These are phyloP conservation scores for Scelioninae gen. 2 DNA, from an alignment of 2,888 invertebrate genomes.

Conservation along the genomic window DNA sequence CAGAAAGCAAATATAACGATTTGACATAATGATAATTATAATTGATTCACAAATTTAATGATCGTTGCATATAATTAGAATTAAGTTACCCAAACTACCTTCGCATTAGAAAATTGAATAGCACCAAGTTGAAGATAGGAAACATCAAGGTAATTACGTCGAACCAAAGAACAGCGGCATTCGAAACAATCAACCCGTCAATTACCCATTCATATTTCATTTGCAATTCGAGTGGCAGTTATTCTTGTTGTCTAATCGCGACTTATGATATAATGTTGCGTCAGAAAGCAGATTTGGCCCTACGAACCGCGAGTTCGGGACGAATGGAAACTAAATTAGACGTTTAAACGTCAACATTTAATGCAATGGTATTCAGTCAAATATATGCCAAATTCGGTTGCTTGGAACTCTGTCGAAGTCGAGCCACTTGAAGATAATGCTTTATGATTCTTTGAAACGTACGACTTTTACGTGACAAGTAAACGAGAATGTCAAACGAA, in stretches of 20 bases:
- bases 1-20: too few species aligned
- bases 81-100: constrained; percentile 8
- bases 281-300: constrained; percentile 10
- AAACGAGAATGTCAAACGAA: background rate
- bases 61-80: too few species aligned
- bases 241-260: constrained; percentile 12
- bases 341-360: background rate
- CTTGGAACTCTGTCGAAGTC: constrained; percentile 13
- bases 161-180: constrained; percentile 26
- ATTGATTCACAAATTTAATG: too few species aligned
- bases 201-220: constrained; percentile 26
- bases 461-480: too few species aligned
- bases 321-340: constrained; percentile 1
- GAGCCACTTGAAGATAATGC: constrained; percentile 22
- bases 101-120: constrained; percentile 18
- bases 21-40: too few species aligned
- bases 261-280: constrained; percentile 25
- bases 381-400: constrained; percentile 6
- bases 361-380: constrained; percentile 10
- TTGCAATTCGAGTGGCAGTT: constrained; percentile 45
- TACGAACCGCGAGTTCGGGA: background rate
- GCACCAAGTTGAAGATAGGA: constrained; percentile 48
- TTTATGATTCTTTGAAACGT: constrained; percentile 9
- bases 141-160: constrained; percentile 10
- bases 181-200: constrained; percentile 22